These are phyloP conservation scores for Corticium candelabrum DNA, from an alignment of 37 sponge, comb jelly and placozoan species.

Conservation along the genomic window DNA sequence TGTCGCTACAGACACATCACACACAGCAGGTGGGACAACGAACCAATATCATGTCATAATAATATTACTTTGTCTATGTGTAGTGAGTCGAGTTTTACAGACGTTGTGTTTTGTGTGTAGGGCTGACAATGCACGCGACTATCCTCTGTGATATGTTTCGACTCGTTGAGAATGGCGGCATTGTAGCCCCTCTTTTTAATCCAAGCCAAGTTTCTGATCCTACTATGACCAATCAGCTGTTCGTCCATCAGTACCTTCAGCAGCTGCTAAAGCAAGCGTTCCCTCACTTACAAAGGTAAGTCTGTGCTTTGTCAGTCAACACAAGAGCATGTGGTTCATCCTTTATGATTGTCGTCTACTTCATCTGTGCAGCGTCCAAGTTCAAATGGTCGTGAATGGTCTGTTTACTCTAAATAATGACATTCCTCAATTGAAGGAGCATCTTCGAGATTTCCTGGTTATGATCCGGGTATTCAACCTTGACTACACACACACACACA, in stretches of 20 bases:
- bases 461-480: constrained; percentile 85
- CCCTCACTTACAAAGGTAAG: constrained; percentile 88
- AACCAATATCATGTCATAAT: background rate
- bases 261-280: constrained; percentile 78
- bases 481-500: too few relatives aligned
- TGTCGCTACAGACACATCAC: constrained; percentile 88
- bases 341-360: constrained; percentile 1
- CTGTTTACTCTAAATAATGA: constrained; percentile 73
- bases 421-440: constrained; percentile 77
- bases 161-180: constrained; percentile 67
- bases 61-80: background rate
- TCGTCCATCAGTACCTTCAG: constrained; percentile 55
- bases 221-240: constrained; percentile 32
- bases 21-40: constrained; percentile 50
- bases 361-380: constrained; percentile 45
- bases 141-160: constrained; percentile 82
- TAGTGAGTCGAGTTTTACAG: background rate
- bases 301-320: background rate
- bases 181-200: constrained; percentile 43
- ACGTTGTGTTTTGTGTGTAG: constrained; percentile 18
- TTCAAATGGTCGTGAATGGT: constrained; percentile 79
- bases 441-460: constrained; percentile 87
- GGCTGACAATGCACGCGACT: constrained; percentile 83
- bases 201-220: constrained; percentile 14
- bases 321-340: background rate